phyloP scores from a whole-genome alignment of 2,888 invertebrate genomes.

The Noctua comes region DNA sequence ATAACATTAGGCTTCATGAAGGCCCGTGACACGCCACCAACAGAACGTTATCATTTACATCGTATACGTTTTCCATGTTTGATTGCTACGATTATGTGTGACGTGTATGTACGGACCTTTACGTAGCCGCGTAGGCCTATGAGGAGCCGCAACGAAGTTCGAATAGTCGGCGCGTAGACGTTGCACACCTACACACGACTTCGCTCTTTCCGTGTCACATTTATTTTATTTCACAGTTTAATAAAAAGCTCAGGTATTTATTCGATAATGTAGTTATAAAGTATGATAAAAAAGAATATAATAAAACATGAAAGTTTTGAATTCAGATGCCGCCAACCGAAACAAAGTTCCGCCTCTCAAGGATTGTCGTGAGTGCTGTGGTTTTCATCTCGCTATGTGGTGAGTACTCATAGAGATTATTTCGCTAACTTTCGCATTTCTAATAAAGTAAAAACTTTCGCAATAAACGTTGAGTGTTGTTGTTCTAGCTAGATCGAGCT shows the following conservation, averaged over 20 bases:
- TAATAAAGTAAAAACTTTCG: slow-evolving; percentile 71
- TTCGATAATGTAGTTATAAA: neutral
- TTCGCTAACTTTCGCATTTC: slow-evolving; percentile 72
- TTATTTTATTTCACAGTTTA: neutral
- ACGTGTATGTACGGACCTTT: slow-evolving; percentile 64
- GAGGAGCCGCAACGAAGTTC: slow-evolving; percentile 56
- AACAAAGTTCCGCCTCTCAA: slow-evolving; percentile 72
- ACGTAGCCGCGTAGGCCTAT: slow-evolving; percentile 60
- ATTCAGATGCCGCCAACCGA: slow-evolving; percentile 76
- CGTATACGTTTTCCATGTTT: slow-evolving; percentile 33
- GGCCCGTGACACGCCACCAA: slow-evolving; percentile 22
- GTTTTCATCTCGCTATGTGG: slow-evolving; percentile 85
- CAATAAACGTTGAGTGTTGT: slow-evolving; percentile 73
- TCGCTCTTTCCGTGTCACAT: slow-evolving; percentile 35
- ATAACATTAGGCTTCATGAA: slow-evolving; percentile 41
- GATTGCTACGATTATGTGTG: slow-evolving; percentile 42
- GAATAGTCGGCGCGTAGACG: slow-evolving; percentile 71
- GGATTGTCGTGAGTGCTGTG: slow-evolving; percentile 73
- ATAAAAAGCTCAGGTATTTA: slow-evolving; percentile 30
- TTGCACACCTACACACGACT: slow-evolving; percentile 59
- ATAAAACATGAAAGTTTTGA: slow-evolving; percentile 63
- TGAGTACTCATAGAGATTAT: slow-evolving; percentile 79
- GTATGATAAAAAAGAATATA: slow-evolving; percentile 8
- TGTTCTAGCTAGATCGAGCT: slow-evolving; percentile 60
- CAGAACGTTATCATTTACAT: slow-evolving; percentile 39